Conservation (phyloP, 2,113 vertebrate species). For the Cebidichthys violaceus region DNA sequence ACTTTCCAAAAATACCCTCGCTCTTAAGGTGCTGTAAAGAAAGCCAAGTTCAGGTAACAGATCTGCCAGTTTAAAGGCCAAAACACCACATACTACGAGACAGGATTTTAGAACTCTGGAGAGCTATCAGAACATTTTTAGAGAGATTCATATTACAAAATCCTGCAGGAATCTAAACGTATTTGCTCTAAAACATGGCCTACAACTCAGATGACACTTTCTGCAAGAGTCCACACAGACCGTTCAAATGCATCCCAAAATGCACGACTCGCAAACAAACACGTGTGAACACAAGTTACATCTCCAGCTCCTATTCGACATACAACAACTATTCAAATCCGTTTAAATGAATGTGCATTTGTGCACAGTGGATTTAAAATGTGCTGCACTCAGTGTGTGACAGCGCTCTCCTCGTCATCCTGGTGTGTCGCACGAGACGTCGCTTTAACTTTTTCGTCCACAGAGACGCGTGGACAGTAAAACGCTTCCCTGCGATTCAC, state of each 20-base stretch:
- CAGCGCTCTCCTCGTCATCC: too few species aligned
- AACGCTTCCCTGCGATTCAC: constrained; percentile 1
- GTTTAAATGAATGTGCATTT: neutral
- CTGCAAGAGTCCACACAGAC: neutral
- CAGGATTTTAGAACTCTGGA: neutral
- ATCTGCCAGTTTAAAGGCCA: neutral
- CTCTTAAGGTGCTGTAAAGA: too few species aligned
- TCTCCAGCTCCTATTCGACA: too few species aligned
- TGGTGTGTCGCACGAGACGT: too few species aligned
- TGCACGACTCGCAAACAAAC: neutral
- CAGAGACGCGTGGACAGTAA: neutral
- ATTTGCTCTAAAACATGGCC: too few species aligned
- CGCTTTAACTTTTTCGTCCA: too few species aligned
- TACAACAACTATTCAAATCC: too few species aligned
- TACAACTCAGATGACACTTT: neutral
- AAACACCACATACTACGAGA: neutral
- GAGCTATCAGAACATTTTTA: too few species aligned
- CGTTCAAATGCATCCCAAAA: neutral
- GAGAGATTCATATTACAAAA: too few species aligned
- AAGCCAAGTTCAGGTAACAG: neutral
- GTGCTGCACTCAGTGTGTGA: too few species aligned
- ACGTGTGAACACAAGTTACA: too few species aligned
- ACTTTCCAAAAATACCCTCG: too few species aligned
- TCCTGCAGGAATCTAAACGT: neutral
- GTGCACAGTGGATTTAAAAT: neutral